Evolutionary conservation across 2,113 vertebrate species (phyloP), one percentile per base, ranked within the genome.

Genomic region (Takifugu flavidus): DNA sequence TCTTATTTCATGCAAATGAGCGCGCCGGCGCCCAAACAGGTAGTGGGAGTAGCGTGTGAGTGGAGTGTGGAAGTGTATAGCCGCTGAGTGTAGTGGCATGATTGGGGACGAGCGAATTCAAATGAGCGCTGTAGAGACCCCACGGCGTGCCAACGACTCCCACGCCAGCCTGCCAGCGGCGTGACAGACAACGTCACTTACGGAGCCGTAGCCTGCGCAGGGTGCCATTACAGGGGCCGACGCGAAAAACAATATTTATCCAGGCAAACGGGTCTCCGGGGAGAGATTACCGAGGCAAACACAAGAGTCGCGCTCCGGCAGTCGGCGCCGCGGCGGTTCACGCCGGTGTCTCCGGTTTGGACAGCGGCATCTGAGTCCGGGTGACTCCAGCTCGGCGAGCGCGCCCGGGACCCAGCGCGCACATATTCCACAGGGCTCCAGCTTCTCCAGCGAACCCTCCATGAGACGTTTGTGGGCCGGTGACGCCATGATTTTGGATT

Each of bases 1-100:
- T 89, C 86, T 91, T 91, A 90, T 91, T 90, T 91, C 85, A 90
- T 91, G 87, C 85, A 91, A 91, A 91, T 91, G 87, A 91, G 84
- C 59, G 69, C 34, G 76, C 79, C 72, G 62, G 82, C 82, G 69
- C 76, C 81, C 79, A 86, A 89, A 89, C 87, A 89, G 88, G 89
- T 91, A 90, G 88, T 87, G 82, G 85, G 88, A 83, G 82, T 84
- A 76, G 66, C 68, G 84, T 80, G 80, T 69, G 74, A 82, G 79
- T 83, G 83, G 74, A 85, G 80, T 80, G 86, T 86, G 80, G 75
- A 82, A 84, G 82, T 88, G 88, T 87, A 82, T 75, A 82, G 84
- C 80, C 39, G 53, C 82, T 44, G 71, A 82, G 78, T 82, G 85
- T 82, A 75, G 81, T 74, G 76, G 78, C 73, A 80, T 85, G 88